Percentiles rank a stretch among this genome's conserved stretches.
Evolutionary conservation across 2,888 invertebrate species (phyloP).

Genomic region (Pammene fasciana): DNA sequence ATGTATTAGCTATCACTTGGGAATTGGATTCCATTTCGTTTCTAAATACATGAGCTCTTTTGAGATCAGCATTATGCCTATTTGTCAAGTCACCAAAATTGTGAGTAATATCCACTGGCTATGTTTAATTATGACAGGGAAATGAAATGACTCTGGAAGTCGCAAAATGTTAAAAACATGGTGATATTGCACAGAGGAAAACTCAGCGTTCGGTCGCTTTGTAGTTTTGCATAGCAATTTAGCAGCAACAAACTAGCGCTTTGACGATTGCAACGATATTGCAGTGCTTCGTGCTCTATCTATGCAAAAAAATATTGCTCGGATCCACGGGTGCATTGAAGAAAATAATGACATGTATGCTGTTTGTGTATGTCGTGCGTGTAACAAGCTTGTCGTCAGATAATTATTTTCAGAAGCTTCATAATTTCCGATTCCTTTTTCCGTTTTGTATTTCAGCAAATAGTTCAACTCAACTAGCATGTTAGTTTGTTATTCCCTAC

Average conservation of each 20-base stretch:
- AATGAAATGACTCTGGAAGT: not conserved
- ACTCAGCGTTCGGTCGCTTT: not conserved
- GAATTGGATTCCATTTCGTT: constrained; percentile 16
- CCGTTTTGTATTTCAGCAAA: too few species aligned
- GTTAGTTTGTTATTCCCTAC: not conserved
- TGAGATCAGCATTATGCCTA: not conserved
- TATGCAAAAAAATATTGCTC: not conserved
- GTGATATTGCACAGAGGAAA: constrained; percentile 1
- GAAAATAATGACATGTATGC: not conserved
- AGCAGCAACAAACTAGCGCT: not conserved
- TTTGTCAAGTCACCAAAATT: too few species aligned
- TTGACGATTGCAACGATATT: not conserved
- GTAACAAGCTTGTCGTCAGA: too few species aligned
- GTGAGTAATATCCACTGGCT: too few species aligned
- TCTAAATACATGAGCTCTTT: constrained; percentile 10
- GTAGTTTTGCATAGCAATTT: constrained; percentile 7
- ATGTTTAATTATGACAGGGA: constrained; percentile 4
- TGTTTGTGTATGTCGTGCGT: too few species aligned
- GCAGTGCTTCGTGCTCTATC: not conserved
- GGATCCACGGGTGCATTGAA: not conserved
- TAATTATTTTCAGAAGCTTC: too few species aligned
- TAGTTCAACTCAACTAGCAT: too few species aligned
- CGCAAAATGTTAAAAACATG: constrained; percentile 7
- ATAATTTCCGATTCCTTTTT: too few species aligned
- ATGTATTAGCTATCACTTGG: constrained; percentile 12